These are phyloP conservation scores for Lasius fuliginosus DNA, from an alignment of 2,888 invertebrate species.

Conservation along the genomic window DNA sequence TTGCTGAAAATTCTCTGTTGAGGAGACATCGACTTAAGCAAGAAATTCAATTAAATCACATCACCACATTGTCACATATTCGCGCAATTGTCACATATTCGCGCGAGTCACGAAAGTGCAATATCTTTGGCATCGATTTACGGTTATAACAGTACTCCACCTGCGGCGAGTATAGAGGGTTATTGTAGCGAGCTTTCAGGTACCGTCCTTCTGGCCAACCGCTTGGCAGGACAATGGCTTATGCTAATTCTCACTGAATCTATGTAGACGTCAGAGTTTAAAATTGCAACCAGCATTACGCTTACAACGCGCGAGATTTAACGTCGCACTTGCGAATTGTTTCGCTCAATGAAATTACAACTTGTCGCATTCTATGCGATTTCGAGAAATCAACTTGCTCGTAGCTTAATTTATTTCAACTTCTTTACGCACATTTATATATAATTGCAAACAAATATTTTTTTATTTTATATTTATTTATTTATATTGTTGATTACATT, in stretches of 20 bases:
- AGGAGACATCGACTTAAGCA: background rate
- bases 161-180: slow-evolving; percentile 69
- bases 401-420: background rate
- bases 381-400: background rate
- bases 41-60: background rate
- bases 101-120: slow-evolving; percentile 50
- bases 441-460: background rate
- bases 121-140: slow-evolving; percentile 68
- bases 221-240: slow-evolving; percentile 82
- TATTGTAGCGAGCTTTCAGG: slow-evolving; percentile 74
- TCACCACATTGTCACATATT: slow-evolving; percentile 8
- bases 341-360: slow-evolving; percentile 22
- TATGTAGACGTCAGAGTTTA: slow-evolving; percentile 70
- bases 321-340: slow-evolving; percentile 44
- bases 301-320: slow-evolving; percentile 56
- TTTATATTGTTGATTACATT: background rate
- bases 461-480: background rate
- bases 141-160: slow-evolving; percentile 75
- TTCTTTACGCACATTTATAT: background rate
- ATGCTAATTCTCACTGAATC: slow-evolving; percentile 78
- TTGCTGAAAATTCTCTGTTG: background rate
- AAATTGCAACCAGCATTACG: slow-evolving; percentile 65
- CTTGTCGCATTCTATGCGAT: background rate
- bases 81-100: slow-evolving; percentile 21
- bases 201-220: slow-evolving; percentile 57